Conservation (phyloP, 2,113 vertebrate species). For the Jacana jacana region DNA sequence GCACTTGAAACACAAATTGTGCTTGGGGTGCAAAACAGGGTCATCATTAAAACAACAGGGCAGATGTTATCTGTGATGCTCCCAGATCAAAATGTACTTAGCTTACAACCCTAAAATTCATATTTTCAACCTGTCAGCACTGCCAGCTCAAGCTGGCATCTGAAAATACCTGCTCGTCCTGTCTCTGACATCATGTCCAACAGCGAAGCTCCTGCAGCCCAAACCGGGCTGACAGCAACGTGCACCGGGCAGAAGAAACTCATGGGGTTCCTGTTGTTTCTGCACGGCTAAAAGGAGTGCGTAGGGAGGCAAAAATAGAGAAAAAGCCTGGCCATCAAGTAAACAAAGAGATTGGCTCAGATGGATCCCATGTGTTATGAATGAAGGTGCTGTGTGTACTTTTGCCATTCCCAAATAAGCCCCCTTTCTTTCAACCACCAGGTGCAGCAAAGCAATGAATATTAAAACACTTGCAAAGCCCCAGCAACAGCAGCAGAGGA, state of each 20-base stretch:
- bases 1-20: not conserved
- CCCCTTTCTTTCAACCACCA: not conserved
- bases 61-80: slow-evolving; percentile 28
- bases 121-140: slow-evolving; percentile 23
- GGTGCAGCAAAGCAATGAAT: not conserved
- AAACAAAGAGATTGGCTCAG: slow-evolving; percentile 5
- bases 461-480: not conserved
- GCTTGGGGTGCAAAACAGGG: not conserved
- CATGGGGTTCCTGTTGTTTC: not conserved
- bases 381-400: not conserved
- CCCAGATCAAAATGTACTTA: slow-evolving; percentile 13
- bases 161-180: slow-evolving; percentile 25
- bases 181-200: not conserved
- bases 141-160: not conserved
- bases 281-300: not conserved
- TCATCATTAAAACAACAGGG: not conserved
- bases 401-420: not conserved
- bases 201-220: slow-evolving; percentile 1
- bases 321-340: not conserved
- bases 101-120: not conserved
- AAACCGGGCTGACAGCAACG: not conserved
- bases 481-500: not conserved
- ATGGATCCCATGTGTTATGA: not conserved
- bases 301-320: rapidly evolving
- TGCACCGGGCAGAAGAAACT: not conserved